These are phyloP conservation scores for Trachelipus rathkii DNA, from an alignment of 1,140 invertebrate genomes.

Conservation along the genomic window DNA sequence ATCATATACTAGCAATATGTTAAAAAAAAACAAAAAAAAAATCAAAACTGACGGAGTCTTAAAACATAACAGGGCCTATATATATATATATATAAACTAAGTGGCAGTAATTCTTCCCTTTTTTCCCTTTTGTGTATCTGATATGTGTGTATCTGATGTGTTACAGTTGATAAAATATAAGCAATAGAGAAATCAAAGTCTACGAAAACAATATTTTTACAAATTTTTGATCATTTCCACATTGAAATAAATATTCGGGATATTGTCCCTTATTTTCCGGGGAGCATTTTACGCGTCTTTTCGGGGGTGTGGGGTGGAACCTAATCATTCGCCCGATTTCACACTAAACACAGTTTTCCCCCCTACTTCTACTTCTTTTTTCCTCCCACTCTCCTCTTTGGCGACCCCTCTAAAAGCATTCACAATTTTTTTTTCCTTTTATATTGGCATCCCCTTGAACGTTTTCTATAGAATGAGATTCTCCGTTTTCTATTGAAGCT, in stretches of 20 bases:
- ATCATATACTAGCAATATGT: no score
- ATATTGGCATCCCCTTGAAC: neutral
- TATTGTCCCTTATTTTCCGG: neutral
- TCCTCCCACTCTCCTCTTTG: no score
- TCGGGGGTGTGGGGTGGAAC: no score
- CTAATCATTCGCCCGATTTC: slow-evolving; percentile 1
- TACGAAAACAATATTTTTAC: neutral
- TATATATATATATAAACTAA: neutral
- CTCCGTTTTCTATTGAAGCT: slow-evolving; percentile 10
- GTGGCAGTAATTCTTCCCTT: neutral
- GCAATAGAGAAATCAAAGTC: neutral
- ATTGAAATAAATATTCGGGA: neutral
- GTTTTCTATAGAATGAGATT: neutral
- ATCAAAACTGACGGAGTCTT: no score
- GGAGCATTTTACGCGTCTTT: neutral
- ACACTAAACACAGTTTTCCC: neutral
- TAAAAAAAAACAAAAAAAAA: no score
- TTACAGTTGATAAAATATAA: neutral
- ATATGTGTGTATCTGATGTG: no score
- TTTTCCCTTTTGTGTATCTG: neutral
- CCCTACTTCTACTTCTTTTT: no score
- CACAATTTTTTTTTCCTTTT: neutral
- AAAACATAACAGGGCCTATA: no score
- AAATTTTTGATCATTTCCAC: neutral
- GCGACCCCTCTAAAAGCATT: no score